Percentiles rank a stretch among this genome's conserved stretches.
Evolutionary conservation across 2,797 vertebrate species (phyloP).

Genomic region (Pogonophryne albipinna): DNA sequence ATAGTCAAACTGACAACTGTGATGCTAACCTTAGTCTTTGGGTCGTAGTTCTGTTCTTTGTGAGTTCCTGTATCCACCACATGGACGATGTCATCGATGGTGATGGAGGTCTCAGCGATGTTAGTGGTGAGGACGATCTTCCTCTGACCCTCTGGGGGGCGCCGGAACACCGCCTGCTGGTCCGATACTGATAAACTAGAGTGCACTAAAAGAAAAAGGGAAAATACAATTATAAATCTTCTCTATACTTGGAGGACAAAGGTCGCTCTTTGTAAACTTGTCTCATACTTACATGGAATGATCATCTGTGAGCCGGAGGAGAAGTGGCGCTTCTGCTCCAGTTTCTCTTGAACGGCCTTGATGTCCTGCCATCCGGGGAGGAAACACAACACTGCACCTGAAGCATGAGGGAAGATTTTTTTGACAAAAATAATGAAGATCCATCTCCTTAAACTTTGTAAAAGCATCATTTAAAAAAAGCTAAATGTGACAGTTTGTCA

Average conservation of each 20-base stretch:
- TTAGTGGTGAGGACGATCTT: conserved; percentile 97
- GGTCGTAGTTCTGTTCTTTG: conserved; percentile 95
- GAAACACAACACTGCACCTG: conserved; percentile 97
- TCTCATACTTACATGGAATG: conserved; percentile 86
- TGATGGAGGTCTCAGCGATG: conserved; percentile 97
- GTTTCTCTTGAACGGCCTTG: conserved; percentile 90
- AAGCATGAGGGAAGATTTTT: not conserved
- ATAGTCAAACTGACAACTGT: not conserved
- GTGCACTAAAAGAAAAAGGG: conserved; percentile 85
- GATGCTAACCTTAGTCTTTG: conserved; percentile 90
- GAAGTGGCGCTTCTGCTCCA: conserved; percentile 82
- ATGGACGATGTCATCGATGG: conserved; percentile 95
- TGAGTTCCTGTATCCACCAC: conserved; percentile 94
- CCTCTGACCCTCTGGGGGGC: conserved; percentile 85
- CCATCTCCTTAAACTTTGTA: not conserved
- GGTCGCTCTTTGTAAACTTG: not conserved
- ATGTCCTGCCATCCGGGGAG: conserved; percentile 99
- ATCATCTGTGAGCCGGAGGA: conserved; percentile 88
- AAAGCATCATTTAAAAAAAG: not conserved
- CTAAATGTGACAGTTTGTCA: no score
- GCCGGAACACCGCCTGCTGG: conserved; percentile 95
- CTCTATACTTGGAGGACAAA: not conserved
- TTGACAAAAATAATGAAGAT: not conserved
- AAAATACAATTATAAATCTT: not conserved
- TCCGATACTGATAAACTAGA: conserved; percentile 96